These are phyloP conservation scores for Vannuccia rotundouncinata DNA, from an alignment of 2,888 invertebrate species.

Conservation along the genomic window DNA sequence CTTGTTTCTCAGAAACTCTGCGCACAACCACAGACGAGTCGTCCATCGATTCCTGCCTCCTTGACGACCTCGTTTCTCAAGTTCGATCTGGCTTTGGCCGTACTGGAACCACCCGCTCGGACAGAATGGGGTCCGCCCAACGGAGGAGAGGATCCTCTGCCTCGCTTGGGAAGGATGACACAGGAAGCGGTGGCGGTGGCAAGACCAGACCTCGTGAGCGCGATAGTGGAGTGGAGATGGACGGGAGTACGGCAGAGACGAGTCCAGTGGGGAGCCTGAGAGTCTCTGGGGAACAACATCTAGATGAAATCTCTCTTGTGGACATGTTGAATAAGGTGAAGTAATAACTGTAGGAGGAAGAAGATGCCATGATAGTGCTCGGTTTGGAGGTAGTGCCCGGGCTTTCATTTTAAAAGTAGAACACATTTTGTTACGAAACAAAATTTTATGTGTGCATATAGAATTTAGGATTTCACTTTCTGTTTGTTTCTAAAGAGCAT, in stretches of 20 bases:
- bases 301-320: background rate
- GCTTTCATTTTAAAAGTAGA: no score
- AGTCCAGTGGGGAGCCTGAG: background rate
- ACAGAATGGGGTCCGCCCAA: background rate
- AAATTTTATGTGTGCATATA: no score
- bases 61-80: background rate
- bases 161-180: background rate
- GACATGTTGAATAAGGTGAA: background rate
- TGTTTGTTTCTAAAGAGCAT: no score
- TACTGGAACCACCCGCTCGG: background rate
- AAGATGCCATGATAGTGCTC: no score
- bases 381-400: no score
- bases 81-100: background rate
- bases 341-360: no score
- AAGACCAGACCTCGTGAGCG: background rate
- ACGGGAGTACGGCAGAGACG: background rate
- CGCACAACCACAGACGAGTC: background rate
- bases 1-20: background rate
- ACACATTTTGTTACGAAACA: no score
- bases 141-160: background rate
- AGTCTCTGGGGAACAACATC: background rate
- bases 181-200: background rate
- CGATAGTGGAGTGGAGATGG: slow-evolving; percentile 10
- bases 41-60: background rate
- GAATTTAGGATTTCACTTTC: no score